Percentiles rank a stretch among this genome's conserved stretches.
Evolutionary conservation across 1,140 invertebrate species (phyloP).

Genomic region (Bombus sylvicola): DNA sequence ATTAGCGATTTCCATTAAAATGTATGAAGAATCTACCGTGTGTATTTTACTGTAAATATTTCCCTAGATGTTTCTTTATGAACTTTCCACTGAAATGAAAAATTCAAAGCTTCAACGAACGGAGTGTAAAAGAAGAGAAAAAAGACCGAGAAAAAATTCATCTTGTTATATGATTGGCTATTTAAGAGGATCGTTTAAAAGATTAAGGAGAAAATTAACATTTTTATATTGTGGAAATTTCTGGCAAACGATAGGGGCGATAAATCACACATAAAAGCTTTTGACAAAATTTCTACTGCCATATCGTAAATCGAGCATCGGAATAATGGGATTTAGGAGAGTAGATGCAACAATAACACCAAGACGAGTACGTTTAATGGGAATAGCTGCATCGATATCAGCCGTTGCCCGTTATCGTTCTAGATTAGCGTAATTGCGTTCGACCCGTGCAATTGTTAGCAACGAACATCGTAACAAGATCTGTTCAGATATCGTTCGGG

Average conservation of each 20-base stretch:
- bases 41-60: neutral
- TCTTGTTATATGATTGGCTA: too few species aligned
- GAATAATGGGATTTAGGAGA: slow-evolving; percentile 33
- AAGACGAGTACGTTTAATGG: slow-evolving; percentile 47
- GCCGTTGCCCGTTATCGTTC: slow-evolving; percentile 42
- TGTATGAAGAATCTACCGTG: too few species aligned
- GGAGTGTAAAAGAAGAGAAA: too few species aligned
- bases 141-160: neutral
- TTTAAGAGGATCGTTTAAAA: neutral
- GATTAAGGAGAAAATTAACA: slow-evolving; percentile 20
- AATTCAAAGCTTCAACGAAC: neutral
- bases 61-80: neutral
- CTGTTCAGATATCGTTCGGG: slow-evolving; percentile 14
- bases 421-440: slow-evolving; percentile 53
- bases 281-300: slow-evolving; percentile 15
- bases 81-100: neutral
- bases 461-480: slow-evolving; percentile 44
- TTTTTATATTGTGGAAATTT: slow-evolving; percentile 5
- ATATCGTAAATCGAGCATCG: slow-evolving; percentile 2
- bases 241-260: neutral
- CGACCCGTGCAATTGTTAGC: slow-evolving; percentile 42
- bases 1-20: too few species aligned
- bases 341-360: slow-evolving; percentile 44
- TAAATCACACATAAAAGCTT: slow-evolving; percentile 2
- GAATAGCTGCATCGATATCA: slow-evolving; percentile 36